Conservation (phyloP, 2,888 invertebrate species). For the Nycteola revayana region DNA sequence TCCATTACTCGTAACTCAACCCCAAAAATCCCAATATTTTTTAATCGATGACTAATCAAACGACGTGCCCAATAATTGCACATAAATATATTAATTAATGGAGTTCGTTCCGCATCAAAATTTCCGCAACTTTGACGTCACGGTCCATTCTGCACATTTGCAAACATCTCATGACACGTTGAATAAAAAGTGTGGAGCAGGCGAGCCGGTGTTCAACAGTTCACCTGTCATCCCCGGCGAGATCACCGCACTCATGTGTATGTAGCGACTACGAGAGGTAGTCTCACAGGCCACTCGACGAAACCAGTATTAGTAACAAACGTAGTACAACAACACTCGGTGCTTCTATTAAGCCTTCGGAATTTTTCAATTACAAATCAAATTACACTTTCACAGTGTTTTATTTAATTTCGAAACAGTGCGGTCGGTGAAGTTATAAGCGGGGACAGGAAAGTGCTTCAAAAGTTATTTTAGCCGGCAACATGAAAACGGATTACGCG, state of each 20-base stretch:
- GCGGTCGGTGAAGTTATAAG: slow-evolving; percentile 52
- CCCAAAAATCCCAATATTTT: slow-evolving; percentile 6
- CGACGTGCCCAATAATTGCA: background rate
- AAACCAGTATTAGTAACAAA: slow-evolving; percentile 10
- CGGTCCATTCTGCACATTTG: slow-evolving; percentile 35
- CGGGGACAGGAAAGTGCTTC: slow-evolving; percentile 45
- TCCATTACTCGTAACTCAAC: too few species aligned
- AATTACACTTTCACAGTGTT: slow-evolving; percentile 58
- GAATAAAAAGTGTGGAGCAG: slow-evolving; percentile 64
- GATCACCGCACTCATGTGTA: slow-evolving; percentile 56
- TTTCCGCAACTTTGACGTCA: slow-evolving; percentile 33
- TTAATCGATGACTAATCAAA: slow-evolving; percentile 11
- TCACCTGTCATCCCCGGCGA: slow-evolving; percentile 55
- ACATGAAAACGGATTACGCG: slow-evolving; percentile 80
- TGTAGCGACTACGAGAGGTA: slow-evolving; percentile 61
- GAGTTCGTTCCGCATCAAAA: slow-evolving; percentile 10
- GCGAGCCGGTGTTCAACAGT: slow-evolving; percentile 33
- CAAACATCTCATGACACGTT: slow-evolving; percentile 39
- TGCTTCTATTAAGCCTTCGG: slow-evolving; percentile 36
- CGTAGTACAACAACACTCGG: slow-evolving; percentile 15
- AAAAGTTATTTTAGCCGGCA: slow-evolving; percentile 56
- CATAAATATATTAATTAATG: slow-evolving; percentile 6
- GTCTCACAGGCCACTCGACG: slow-evolving; percentile 45
- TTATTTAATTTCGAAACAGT: slow-evolving; percentile 52
- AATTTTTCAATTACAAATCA: slow-evolving; percentile 66